A percentile compares a stretch with the other conserved stretches of the same genome.
Conservation (phyloP, 37 sponge, comb jelly and placozoan genomes). For the Halisarca cf. caerulea region DNA sequence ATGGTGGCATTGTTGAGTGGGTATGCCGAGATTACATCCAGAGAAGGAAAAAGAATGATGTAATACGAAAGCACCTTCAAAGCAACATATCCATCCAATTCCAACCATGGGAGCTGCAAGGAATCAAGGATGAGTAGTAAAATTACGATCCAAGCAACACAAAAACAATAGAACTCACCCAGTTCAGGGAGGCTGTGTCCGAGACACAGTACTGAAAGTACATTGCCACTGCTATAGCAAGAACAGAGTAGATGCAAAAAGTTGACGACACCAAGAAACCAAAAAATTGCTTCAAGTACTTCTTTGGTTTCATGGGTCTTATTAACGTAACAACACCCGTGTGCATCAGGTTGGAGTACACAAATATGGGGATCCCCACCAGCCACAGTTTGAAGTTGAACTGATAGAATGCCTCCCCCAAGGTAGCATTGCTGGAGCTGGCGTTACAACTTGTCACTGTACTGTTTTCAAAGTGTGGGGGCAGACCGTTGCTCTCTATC, state of each 20-base stretch:
- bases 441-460: no score
- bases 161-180: constrained; percentile 77
- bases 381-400: constrained; percentile 49
- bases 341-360: constrained; percentile 79
- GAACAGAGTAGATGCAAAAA: constrained; percentile 52
- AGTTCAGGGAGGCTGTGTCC: constrained; percentile 82
- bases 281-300: constrained; percentile 40
- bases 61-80: constrained; percentile 73
- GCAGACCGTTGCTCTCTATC: neutral
- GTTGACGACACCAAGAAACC: constrained; percentile 42
- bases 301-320: constrained; percentile 70
- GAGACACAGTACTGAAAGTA: constrained; percentile 54
- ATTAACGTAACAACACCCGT: constrained; percentile 78
- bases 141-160: no score
- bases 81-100: neutral
- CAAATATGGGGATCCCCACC: constrained; percentile 67
- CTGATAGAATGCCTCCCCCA: constrained; percentile 49
- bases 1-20: constrained; percentile 69
- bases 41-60: constrained; percentile 84
- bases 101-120: constrained; percentile 44
- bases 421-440: neutral
- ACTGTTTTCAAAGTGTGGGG: neutral
- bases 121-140: no score
- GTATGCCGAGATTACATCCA: constrained; percentile 87
- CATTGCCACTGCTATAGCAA: constrained; percentile 75